Evolutionary conservation across 2,113 vertebrate genomes (phyloP).

Genomic region (Oreochromis tanganicae): DNA sequence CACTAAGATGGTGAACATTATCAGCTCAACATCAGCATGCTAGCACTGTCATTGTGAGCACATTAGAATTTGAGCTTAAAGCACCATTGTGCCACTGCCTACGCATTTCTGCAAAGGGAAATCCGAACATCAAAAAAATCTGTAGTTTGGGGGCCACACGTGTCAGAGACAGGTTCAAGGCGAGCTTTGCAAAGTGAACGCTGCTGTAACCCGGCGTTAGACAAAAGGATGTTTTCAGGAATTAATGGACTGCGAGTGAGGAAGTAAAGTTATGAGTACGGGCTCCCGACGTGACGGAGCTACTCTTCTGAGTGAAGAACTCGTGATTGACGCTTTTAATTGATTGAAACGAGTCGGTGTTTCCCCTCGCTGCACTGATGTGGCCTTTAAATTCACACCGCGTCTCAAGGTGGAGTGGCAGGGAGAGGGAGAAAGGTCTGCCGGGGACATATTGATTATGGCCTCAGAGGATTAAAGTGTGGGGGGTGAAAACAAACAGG

Average conservation of each 20-base stretch:
- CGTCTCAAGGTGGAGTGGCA: conserved; percentile 68
- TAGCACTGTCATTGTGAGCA: background rate
- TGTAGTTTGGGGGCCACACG: background rate
- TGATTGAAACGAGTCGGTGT: conserved; percentile 28
- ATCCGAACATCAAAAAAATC: background rate
- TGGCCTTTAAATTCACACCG: conserved; percentile 59
- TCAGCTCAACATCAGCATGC: background rate
- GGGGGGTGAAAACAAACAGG: conserved; percentile 18
- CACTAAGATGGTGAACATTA: background rate
- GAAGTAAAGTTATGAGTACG: background rate
- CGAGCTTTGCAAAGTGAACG: background rate
- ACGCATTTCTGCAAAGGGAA: background rate
- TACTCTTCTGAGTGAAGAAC: background rate
- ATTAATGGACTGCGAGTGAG: background rate
- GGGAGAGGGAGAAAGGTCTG: conserved; percentile 32
- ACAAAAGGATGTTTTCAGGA: background rate
- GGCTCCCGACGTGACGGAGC: background rate
- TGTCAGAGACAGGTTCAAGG: background rate
- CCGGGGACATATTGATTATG: conserved; percentile 55
- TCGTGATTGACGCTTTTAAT: conserved; percentile 18
- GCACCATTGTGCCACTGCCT: background rate
- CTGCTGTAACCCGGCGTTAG: background rate
- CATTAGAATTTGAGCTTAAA: background rate
- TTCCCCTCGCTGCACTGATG: conserved; percentile 31
- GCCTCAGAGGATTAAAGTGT: conserved; percentile 49